Percentiles rank a stretch among this genome's conserved stretches.
Conservation (phyloP, 2,888 invertebrate genomes). For the Drepanosiphum platanoidis region DNA sequence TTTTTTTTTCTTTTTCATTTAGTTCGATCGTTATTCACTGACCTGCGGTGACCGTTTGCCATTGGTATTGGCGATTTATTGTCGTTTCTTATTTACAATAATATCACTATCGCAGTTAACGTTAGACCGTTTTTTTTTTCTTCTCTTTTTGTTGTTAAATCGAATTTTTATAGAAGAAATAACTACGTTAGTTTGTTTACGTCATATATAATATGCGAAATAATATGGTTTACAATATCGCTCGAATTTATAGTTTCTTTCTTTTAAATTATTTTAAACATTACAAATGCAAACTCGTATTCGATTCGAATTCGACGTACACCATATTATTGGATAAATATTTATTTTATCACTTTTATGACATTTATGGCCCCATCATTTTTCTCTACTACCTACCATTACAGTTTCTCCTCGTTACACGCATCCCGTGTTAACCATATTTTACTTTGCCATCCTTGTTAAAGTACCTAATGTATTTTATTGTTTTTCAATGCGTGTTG, state of each 20-base stretch:
- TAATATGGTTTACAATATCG: too few species aligned
- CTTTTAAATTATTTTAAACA: not conserved
- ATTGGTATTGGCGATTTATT: too few species aligned
- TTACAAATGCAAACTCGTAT: not conserved
- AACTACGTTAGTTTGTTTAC: too few species aligned
- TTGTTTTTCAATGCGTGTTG: not conserved
- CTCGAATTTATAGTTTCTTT: not conserved
- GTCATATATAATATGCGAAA: too few species aligned
- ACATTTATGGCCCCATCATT: not conserved
- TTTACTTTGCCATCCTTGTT: not conserved
- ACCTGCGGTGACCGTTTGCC: too few species aligned
- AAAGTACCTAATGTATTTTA: not conserved
- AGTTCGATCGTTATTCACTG: too few species aligned
- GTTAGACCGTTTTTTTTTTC: too few species aligned
- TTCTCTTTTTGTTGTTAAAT: too few species aligned
- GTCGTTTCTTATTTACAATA: too few species aligned
- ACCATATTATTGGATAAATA: not conserved
- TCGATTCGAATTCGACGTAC: not conserved
- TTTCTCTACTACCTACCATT: not conserved
- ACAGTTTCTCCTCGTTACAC: not conserved
- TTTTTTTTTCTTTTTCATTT: too few species aligned
- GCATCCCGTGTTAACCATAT: not conserved
- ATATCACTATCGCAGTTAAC: too few species aligned
- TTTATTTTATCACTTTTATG: conserved; percentile 9
- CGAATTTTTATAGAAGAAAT: too few species aligned